These are phyloP conservation scores for Myotis planiceps DNA, from an alignment of 2,797 vertebrate species.

Conservation along the genomic window DNA sequence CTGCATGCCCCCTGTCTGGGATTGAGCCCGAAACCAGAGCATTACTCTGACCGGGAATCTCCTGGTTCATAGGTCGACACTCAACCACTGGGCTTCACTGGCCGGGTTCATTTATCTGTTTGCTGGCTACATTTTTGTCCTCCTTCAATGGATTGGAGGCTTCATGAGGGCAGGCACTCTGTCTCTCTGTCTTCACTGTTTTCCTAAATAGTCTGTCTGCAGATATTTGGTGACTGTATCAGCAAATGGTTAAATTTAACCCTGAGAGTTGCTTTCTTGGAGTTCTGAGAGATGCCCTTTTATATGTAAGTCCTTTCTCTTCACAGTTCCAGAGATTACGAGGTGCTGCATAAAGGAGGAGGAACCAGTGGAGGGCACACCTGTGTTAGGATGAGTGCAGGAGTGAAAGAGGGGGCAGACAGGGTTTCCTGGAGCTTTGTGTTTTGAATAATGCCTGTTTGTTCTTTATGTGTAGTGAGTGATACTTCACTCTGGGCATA, in stretches of 20 bases:
- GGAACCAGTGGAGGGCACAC: background rate
- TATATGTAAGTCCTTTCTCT: background rate
- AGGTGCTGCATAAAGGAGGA: background rate
- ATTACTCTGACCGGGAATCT: too few relatives aligned
- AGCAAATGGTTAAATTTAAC: slow-evolving; percentile 21
- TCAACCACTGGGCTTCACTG: too few relatives aligned
- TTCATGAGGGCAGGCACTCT: slow-evolving; percentile 18
- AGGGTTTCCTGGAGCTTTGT: slow-evolving; percentile 60
- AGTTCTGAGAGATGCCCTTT: background rate
- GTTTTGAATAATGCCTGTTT: slow-evolving; percentile 72
- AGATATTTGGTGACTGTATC: slow-evolving; percentile 26
- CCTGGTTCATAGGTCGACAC: too few relatives aligned
- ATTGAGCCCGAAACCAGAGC: too few relatives aligned
- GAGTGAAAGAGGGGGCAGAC: background rate
- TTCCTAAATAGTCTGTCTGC: background rate
- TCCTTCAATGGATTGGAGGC: background rate
- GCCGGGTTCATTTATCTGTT: background rate
- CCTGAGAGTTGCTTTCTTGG: background rate
- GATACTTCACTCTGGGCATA: slow-evolving; percentile 65
- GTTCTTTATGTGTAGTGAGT: slow-evolving; percentile 69
- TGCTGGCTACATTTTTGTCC: slow-evolving; percentile 17
- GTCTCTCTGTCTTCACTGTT: slow-evolving; percentile 15
- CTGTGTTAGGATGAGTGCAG: background rate
- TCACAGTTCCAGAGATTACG: background rate
- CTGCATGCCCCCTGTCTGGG: too few relatives aligned